phyloP scores from a whole-genome alignment of 2,888 invertebrate species.

The Anarsia innoxiella region DNA sequence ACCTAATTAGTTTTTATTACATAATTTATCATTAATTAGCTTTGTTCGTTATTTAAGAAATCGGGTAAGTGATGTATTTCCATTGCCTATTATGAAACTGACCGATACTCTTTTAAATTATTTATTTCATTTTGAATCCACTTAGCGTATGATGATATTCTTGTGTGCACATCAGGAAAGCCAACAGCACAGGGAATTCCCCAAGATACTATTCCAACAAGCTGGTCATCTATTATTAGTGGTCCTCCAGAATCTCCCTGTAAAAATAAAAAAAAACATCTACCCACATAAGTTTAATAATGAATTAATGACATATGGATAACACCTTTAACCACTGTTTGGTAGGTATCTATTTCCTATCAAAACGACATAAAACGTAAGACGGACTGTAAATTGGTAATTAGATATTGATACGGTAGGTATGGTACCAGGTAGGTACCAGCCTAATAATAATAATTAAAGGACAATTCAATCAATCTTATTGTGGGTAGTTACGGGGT shows the following conservation, averaged over 20 bases:
- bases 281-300: not conserved
- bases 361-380: not conserved
- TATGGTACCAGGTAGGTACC: too few species aligned
- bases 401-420: too few species aligned
- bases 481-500: not conserved
- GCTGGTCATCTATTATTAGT: constrained; percentile 36
- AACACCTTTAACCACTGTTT: not conserved
- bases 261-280: constrained; percentile 20
- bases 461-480: too few species aligned
- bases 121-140: too few species aligned
- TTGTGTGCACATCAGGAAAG: constrained; percentile 66
- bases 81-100: too few species aligned
- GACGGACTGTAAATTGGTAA: not conserved
- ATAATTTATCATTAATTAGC: too few species aligned
- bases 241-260: constrained; percentile 70
- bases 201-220: constrained; percentile 64
- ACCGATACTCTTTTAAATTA: too few species aligned
- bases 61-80: too few species aligned
- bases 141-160: constrained; percentile 41
- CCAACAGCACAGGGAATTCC: constrained; percentile 66
- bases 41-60: too few species aligned
- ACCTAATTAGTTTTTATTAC: too few species aligned
- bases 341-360: too few species aligned
- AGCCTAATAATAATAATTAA: too few species aligned
- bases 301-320: not conserved